phyloP scores from a whole-genome alignment of 2,888 invertebrate species.

The Pristionchus fissidentatus region DNA sequence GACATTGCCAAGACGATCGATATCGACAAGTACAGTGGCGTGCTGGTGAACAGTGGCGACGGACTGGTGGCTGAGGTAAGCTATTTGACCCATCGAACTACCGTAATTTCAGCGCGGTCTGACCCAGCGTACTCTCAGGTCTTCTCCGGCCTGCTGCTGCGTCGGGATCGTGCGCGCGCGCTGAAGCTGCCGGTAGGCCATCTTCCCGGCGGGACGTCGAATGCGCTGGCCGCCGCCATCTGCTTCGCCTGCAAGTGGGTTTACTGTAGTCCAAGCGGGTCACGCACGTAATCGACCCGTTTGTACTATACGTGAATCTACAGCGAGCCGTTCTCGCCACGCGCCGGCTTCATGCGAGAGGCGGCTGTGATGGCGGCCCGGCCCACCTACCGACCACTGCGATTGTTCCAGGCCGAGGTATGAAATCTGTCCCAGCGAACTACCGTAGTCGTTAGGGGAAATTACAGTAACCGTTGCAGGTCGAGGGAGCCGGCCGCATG shows the following conservation, averaged over 20 bases:
- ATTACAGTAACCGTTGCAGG: constrained; percentile 10
- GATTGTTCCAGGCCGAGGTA: constrained; percentile 48
- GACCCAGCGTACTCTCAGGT: constrained; percentile 70
- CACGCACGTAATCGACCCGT: background rate
- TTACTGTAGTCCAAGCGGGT: constrained; percentile 25
- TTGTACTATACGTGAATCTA: constrained; percentile 26
- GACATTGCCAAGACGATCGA: constrained; percentile 82
- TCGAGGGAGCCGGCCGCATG: constrained; percentile 27
- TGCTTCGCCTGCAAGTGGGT: constrained; percentile 63
- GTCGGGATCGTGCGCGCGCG: constrained; percentile 88
- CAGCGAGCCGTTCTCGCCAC: constrained; percentile 67
- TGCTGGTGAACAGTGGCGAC: constrained; percentile 82
- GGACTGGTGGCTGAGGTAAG: constrained; percentile 78
- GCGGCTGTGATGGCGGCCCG: constrained; percentile 60
- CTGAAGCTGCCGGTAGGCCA: constrained; percentile 87
- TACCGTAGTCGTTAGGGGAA: constrained; percentile 8
- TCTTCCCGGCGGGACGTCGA: constrained; percentile 95
- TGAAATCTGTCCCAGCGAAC: background rate
- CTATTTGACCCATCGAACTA: constrained; percentile 24
- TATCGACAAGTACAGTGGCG: constrained; percentile 85
- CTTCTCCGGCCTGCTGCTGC: constrained; percentile 88
- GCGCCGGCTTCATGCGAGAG: constrained; percentile 63
- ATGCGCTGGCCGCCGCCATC: constrained; percentile 83
- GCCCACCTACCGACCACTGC: constrained; percentile 55
- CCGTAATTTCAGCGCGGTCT: background rate